Conservation (phyloP, 2,888 invertebrate genomes). For the Chrysomela aeneicollis region DNA sequence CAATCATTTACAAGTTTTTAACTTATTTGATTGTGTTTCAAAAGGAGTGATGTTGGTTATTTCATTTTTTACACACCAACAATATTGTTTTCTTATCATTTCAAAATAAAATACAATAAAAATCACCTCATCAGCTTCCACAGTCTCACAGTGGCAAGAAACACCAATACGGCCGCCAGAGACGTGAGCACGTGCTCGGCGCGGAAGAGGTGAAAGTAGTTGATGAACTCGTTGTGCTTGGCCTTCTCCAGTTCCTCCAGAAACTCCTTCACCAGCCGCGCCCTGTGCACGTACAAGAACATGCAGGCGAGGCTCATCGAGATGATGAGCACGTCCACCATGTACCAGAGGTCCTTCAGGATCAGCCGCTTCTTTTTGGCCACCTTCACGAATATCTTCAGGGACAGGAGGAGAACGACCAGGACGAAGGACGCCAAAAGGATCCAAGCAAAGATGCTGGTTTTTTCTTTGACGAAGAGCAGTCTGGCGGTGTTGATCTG, state of each 20-base stretch:
- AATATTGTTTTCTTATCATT: no score
- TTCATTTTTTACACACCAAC: no score
- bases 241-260: constrained; percentile 39
- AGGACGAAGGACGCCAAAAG: constrained; percentile 41
- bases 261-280: constrained; percentile 37
- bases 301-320: constrained; percentile 41
- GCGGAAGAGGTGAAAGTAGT: constrained; percentile 48
- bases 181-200: constrained; percentile 44
- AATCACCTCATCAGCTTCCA: constrained; percentile 53
- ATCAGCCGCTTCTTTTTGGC: constrained; percentile 31
- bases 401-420: constrained; percentile 39
- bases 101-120: no score
- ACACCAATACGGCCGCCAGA: constrained; percentile 46
- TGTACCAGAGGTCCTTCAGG: constrained; percentile 45
- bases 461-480: constrained; percentile 42
- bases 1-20: no score
- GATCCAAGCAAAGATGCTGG: constrained; percentile 30
- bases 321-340: constrained; percentile 48
- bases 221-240: constrained; percentile 50
- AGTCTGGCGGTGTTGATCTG: constrained; percentile 49
- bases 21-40: no score
- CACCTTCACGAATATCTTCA: constrained; percentile 40
- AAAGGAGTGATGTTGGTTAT: no score
- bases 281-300: constrained; percentile 39
- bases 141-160: constrained; percentile 49